Base-by-base conservation (phyloP, 2,113 vertebrate species). In the Embiotoca jacksoni region DNA sequence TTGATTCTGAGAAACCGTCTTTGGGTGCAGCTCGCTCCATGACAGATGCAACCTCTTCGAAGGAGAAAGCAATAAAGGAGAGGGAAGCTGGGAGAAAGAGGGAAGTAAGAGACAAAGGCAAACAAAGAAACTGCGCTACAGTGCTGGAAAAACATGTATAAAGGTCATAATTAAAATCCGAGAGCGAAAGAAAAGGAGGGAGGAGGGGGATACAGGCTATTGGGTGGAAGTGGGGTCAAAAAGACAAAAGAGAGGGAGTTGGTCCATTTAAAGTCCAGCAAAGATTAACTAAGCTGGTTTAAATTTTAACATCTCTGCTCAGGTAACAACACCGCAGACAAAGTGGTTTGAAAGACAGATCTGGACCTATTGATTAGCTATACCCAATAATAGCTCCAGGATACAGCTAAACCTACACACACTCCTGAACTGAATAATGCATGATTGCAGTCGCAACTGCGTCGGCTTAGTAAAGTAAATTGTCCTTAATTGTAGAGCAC, bases 221-320 rank as follows among this genome's bases (percentile, higher is more conserved):
- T 10, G 3, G 62, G n/a, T 75, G 81, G 64, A 83, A 63, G 57
- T 13, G 50, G 47, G 52, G 44, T 65, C 7, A 59, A 57, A 55
- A 41, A 72, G 16, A 80, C 32, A 73, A 58, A 59, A 15, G 46
- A 59, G 6, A 64, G 37, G 37, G 62, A 68, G 50, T 55, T 61
- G 55, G 63, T 72, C 23, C 14, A 62, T 54, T 69, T 32, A 66
- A 47, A 39, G 80, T 55, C 47, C 14, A 10, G 64, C 44, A 64
- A 85, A 89, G 30, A 88, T 84, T 79, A 86, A 83, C 80, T 47
- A 14, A 58, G 52, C 9, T 57, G 58, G 85, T 75, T 80, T 74
- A 46, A 74, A 81, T 54, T 58, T 75, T 72, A 82, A 54, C 75
- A 30, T 61, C 7, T 30, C 14, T 16, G 14, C 33, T 77, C 37